Evolutionary conservation across 2,113 vertebrate species (phyloP).

Genomic region (Xyrauchen texanus): DNA sequence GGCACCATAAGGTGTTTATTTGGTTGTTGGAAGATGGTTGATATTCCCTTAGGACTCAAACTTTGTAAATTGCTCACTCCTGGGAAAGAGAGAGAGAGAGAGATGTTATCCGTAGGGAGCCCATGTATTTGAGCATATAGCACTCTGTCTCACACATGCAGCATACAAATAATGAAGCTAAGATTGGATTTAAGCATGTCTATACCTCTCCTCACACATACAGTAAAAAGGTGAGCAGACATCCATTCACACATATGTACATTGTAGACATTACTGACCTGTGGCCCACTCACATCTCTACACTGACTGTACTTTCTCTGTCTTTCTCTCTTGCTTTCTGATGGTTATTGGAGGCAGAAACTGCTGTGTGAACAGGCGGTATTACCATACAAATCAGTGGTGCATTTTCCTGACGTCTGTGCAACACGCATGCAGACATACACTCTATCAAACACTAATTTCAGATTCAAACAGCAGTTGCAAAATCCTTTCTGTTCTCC

Average conservation of each 20-base stretch:
- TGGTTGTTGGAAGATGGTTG: conserved; percentile 57
- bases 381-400: conserved; percentile 75
- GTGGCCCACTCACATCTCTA: conserved; percentile 3
- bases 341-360: conserved; percentile 49
- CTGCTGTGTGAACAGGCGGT: conserved; percentile 69
- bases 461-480: conserved; percentile 4
- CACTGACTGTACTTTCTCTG: conserved; percentile 5
- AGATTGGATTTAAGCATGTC: conserved; percentile 25
- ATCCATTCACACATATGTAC: conserved; percentile 16
- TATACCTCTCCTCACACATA: conserved; percentile 23
- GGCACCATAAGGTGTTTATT: conserved; percentile 34
- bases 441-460: conserved; percentile 18
- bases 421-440: conserved; percentile 42
- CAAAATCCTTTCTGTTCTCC: conserved; percentile 14
- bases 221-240: not conserved
- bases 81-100: conserved; percentile 44
- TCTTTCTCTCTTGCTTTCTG: conserved; percentile 30
- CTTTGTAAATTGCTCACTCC: conserved; percentile 45
- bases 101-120: conserved; percentile 36
- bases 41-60: conserved; percentile 42
- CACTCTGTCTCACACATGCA: conserved; percentile 35
- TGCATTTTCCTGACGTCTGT: conserved; percentile 63
- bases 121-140: conserved; percentile 24
- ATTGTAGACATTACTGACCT: conserved; percentile 32
- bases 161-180: conserved; percentile 23